A percentile compares a stretch with the other conserved stretches of the same genome.
Evolutionary conservation across 2,888 invertebrate genomes (phyloP).

Genomic region (Tachina fera): DNA sequence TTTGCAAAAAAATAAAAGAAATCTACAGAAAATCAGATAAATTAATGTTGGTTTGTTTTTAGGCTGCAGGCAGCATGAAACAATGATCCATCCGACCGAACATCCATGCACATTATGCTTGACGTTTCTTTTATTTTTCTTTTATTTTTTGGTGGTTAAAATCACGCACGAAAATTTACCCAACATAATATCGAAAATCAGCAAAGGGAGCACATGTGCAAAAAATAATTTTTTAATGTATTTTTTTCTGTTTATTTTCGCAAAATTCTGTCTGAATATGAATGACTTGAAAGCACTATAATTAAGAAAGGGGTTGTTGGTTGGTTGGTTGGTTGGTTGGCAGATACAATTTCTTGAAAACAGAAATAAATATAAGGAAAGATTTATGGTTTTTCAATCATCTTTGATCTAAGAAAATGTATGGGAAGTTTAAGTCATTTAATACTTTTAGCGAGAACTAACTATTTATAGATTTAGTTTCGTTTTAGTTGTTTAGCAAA

Average conservation of each 20-base stretch:
- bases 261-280: slow-evolving; percentile 21
- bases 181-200: slow-evolving; percentile 55
- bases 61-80: slow-evolving; percentile 34
- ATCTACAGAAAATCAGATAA: slow-evolving; percentile 20
- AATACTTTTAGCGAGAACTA: slow-evolving; percentile 43
- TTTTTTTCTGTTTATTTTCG: neutral
- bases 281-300: slow-evolving; percentile 1
- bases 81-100: slow-evolving; percentile 37
- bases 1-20: slow-evolving; percentile 17
- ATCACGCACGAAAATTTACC: slow-evolving; percentile 21
- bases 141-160: slow-evolving; percentile 48
- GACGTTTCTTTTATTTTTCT: neutral
- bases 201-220: slow-evolving; percentile 54
- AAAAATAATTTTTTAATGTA: slow-evolving; percentile 28
- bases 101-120: slow-evolving; percentile 61
- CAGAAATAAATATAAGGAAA: slow-evolving; percentile 3
- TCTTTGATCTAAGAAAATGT: slow-evolving; percentile 43
- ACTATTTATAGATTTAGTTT: slow-evolving; percentile 20
- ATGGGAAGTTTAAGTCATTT: slow-evolving; percentile 43
- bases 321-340: slow-evolving; percentile 21
- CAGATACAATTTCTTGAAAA: slow-evolving; percentile 1
- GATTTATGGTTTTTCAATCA: slow-evolving; percentile 48
- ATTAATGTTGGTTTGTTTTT: slow-evolving; percentile 17
- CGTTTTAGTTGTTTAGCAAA: neutral
- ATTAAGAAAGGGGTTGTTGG: slow-evolving; percentile 28